Base-by-base conservation (phyloP, 2,113 vertebrate genomes). In the Arvicanthis niloticus region DNA sequence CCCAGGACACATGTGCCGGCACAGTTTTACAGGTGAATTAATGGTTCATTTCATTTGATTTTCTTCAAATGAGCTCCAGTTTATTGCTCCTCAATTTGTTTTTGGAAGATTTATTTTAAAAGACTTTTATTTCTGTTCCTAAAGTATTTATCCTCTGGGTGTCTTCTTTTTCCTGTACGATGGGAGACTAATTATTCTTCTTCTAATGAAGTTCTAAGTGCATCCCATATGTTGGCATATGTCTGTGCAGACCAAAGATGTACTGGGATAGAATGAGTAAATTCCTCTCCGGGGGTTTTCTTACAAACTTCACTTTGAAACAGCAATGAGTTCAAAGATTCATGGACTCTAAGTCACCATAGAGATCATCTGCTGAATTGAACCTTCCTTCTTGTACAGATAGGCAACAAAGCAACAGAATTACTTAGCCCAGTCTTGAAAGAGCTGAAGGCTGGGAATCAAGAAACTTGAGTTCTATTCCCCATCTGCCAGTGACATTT, bases 191-290 rank as follows among this genome's bases (percentile, higher is more conserved):
- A 99, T 99, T 98, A 98, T 99, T 99, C 98, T 99, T 98, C 97
- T 98, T 89, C 98, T 99, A 99, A 99, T 99, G 98, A 99, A 99
- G 97, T 97, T 98, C 98, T 98, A 98, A 98, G 98, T 98, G 98
- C 96, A 98, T 98, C 98, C 98, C 99, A 98, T 98, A 99, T 99
- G 98, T 98, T 98, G 96, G 97, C 98, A 98, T 98, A 98, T 98
- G 98, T 97, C 98, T 97, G 97, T 98, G 98, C 98, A 98, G 98
- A 98, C 98, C 98, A 98, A 98, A 98, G 97, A 97, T 98, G 97
- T 95, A 42, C 98, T 98, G 98, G 98, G 98, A 98, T 98, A 98
- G 98, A 98, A 98, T 98, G 98, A 98, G 97, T 98, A 98, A 98
- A 98, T 98, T 98, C 93, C 94, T 98, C 98, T 98, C 97, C 5